phyloP scores from a whole-genome alignment of 1,140 invertebrate genomes.

The Scaptomyza graminum region DNA sequence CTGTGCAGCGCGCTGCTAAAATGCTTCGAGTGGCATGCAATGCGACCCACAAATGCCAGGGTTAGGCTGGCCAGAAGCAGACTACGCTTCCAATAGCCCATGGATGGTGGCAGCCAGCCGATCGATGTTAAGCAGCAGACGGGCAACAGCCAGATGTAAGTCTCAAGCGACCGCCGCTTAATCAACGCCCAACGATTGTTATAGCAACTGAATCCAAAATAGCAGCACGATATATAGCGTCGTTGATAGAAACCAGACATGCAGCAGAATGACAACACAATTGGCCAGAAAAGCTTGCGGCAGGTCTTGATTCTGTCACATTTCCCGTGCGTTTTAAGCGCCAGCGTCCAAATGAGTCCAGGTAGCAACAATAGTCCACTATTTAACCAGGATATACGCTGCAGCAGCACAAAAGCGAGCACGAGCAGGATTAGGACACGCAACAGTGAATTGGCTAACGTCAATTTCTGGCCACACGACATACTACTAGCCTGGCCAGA shows the following conservation, averaged over 20 bases:
- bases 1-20: background rate
- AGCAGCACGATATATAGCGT: slow-evolving; percentile 19
- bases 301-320: background rate
- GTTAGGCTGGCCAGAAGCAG: slow-evolving; percentile 32
- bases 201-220: slow-evolving; percentile 38
- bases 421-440: background rate
- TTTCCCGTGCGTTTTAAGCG: background rate
- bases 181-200: slow-evolving; percentile 28
- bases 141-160: slow-evolving; percentile 39
- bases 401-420: slow-evolving; percentile 35
- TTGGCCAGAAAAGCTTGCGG: background rate
- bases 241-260: slow-evolving; percentile 39
- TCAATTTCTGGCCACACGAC: background rate
- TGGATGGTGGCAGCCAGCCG: slow-evolving; percentile 25
- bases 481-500: too few species aligned
- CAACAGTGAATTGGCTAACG: background rate
- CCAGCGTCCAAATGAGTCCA: slow-evolving; percentile 30
- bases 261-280: slow-evolving; percentile 20
- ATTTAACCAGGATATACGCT: slow-evolving; percentile 21
- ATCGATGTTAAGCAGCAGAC: slow-evolving; percentile 28
- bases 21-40: background rate
- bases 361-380: slow-evolving; percentile 40
- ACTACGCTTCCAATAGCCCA: slow-evolving; percentile 37
- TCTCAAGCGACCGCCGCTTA: background rate
- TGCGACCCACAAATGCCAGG: slow-evolving; percentile 31